phyloP scores from a whole-genome alignment of 2,888 invertebrate species.

The Pandemis cinnamomeana region DNA sequence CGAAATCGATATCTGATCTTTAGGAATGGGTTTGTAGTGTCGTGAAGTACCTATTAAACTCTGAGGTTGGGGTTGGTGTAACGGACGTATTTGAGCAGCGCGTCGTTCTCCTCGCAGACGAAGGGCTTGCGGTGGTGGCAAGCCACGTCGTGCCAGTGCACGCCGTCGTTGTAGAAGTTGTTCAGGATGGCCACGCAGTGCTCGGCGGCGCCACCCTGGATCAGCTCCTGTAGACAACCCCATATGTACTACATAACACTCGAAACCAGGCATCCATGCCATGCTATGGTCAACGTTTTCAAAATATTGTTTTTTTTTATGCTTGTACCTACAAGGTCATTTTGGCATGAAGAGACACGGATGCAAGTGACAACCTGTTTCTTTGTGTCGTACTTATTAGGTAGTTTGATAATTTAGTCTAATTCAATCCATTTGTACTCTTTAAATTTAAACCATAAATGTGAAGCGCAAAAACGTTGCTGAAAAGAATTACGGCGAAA shows the following conservation, averaged over 20 bases:
- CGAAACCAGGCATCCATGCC: too few species aligned
- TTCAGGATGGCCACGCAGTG: conserved; percentile 94
- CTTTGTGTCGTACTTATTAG: too few species aligned
- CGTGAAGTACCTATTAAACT: conserved; percentile 73
- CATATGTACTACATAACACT: background rate
- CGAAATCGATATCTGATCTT: conserved; percentile 43
- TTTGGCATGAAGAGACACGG: too few species aligned
- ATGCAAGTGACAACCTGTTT: too few species aligned
- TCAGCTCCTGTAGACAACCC: conserved; percentile 84
- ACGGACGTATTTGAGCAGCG: conserved; percentile 92
- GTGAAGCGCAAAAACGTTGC: background rate
- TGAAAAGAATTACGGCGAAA: background rate
- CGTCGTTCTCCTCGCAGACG: conserved; percentile 95
- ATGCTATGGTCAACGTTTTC: too few species aligned
- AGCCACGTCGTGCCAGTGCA: conserved; percentile 96
- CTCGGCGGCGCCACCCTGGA: conserved; percentile 93
- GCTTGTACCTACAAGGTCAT: too few species aligned
- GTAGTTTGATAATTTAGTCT: too few species aligned
- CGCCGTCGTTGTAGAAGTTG: conserved; percentile 95
- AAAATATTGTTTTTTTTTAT: too few species aligned
- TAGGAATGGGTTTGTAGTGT: background rate
- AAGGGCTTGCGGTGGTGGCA: conserved; percentile 95
- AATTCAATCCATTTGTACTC: too few species aligned
- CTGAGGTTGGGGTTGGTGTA: conserved; percentile 92
- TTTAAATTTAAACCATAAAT: too few species aligned